phyloP scores from a whole-genome alignment of 2,888 invertebrate genomes.

The Nephrotoma appendiculata region DNA sequence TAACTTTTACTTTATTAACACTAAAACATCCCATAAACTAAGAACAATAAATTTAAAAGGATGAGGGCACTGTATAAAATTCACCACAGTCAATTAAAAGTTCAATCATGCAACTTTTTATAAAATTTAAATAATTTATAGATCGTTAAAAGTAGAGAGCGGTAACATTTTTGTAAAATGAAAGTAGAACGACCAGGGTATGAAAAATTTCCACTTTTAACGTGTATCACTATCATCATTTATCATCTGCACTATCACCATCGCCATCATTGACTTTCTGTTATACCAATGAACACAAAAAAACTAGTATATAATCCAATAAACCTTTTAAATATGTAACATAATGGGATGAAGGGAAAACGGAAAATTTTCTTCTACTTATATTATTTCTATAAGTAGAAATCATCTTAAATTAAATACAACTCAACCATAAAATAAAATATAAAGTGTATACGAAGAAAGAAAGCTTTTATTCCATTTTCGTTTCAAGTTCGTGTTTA shows the following conservation, averaged over 20 bases:
- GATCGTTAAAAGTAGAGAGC: background rate
- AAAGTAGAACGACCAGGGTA: too few relatives aligned
- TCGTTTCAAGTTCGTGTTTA: background rate
- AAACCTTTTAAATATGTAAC: background rate
- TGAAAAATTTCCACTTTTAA: background rate
- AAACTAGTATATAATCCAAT: background rate
- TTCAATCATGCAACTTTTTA: background rate
- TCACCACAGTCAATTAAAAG: background rate
- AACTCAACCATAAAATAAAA: background rate
- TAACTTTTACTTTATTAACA: background rate
- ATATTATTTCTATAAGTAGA: background rate
- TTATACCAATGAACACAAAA: background rate
- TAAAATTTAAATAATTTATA: background rate
- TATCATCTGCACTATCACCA: background rate
- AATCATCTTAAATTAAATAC: background rate
- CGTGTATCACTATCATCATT: background rate
- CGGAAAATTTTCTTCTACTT: background rate
- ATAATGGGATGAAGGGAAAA: background rate
- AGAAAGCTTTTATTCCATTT: background rate
- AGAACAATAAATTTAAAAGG: background rate
- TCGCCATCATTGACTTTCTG: background rate
- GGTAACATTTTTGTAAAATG: background rate
- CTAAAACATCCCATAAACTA: background rate
- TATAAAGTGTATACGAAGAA: background rate
- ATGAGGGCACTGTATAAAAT: background rate